phyloP scores from a whole-genome alignment of 2,888 invertebrate species.

The Ornithoptera priamus region DNA sequence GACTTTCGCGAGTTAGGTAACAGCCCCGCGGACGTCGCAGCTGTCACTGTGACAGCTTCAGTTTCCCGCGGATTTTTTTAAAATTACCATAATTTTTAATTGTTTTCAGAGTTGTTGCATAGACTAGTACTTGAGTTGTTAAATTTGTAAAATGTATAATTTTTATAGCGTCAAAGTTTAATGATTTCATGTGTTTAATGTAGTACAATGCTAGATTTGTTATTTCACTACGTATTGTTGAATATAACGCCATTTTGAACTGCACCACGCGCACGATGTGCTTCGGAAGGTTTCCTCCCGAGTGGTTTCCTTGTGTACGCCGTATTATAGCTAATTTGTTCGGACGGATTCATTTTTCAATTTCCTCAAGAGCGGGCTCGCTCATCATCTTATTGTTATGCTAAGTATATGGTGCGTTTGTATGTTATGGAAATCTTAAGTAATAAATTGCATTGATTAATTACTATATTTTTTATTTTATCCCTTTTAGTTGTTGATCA shows the following conservation, averaged over 20 bases:
- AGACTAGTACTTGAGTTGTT: constrained; percentile 35
- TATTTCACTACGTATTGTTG: constrained; percentile 34
- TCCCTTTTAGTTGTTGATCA: too few species aligned
- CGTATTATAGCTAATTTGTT: constrained; percentile 21
- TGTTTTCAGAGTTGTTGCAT: constrained; percentile 23
- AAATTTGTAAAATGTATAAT: constrained; percentile 36
- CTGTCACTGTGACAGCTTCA: too few species aligned
- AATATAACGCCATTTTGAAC: constrained; percentile 21
- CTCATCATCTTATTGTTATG: constrained; percentile 58
- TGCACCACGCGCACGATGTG: constrained; percentile 30
- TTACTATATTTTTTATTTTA: background rate
- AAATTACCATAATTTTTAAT: constrained; percentile 12
- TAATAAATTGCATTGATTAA: constrained; percentile 73
- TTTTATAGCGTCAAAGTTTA: constrained; percentile 31
- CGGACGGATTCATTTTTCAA: constrained; percentile 35
- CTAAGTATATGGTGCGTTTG: constrained; percentile 78
- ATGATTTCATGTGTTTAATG: constrained; percentile 7
- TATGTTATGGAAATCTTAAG: constrained; percentile 70
- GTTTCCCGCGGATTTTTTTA: background rate
- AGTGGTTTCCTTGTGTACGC: constrained; percentile 26
- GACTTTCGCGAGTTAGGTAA: too few species aligned
- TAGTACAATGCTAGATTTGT: constrained; percentile 31
- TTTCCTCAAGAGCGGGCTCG: constrained; percentile 41
- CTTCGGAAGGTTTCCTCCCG: constrained; percentile 31
- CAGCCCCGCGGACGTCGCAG: too few species aligned